Conservation (phyloP, 2,113 vertebrate species). For the Toxotes jaculatrix region DNA sequence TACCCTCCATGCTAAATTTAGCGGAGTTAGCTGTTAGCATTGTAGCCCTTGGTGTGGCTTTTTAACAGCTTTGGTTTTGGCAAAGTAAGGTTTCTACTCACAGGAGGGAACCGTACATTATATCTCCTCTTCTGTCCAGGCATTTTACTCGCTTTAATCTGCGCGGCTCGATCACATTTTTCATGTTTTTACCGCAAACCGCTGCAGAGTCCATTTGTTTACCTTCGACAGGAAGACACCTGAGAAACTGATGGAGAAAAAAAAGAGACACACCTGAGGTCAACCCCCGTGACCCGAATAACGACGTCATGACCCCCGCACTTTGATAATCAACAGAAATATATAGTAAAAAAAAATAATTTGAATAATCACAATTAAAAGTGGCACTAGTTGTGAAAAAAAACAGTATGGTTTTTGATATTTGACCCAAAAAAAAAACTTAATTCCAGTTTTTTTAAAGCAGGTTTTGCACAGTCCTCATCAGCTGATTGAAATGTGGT, state of each 20-base stretch:
- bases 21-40: conserved; percentile 1
- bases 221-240: conserved; percentile 72
- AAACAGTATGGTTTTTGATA: too few species aligned
- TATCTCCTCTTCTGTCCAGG: conserved; percentile 81
- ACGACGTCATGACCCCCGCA: conserved; percentile 34
- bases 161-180: conserved; percentile 38
- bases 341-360: not conserved
- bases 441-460: too few species aligned
- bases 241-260: conserved; percentile 6
- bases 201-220: conserved; percentile 81
- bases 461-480: too few species aligned
- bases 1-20: not conserved
- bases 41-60: not conserved
- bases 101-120: conserved; percentile 82
- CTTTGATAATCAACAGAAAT: not conserved
- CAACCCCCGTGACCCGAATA: conserved; percentile 44
- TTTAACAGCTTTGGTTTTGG: fast-evolving
- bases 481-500: too few species aligned
- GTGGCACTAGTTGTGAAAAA: too few species aligned
- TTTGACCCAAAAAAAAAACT: too few species aligned
- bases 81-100: conserved; percentile 60
- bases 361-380: too few species aligned
- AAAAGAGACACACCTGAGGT: conserved; percentile 30
- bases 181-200: conserved; percentile 68
- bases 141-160: conserved; percentile 66